Base-by-base conservation (phyloP, 2,113 vertebrate species). In the Peucedramus taeniatus region DNA sequence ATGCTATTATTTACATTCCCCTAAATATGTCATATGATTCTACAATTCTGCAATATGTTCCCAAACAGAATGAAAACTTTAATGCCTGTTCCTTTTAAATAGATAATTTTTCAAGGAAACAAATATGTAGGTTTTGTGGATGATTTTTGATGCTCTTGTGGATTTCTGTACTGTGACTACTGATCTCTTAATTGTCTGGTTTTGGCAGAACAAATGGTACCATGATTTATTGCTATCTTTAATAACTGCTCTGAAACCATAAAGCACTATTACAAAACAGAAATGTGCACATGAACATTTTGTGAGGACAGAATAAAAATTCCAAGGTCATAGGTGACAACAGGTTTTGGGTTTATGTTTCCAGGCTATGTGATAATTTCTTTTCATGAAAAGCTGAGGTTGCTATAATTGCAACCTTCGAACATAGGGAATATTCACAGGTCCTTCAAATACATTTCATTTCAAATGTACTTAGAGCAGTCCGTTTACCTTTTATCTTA, bases 191-290 rank as follows among this genome's bases (percentile, higher is more conserved):
- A 90, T 91, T 96, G 54, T 71, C 54, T 83, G 1, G 6, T 94
- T 93, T 92, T 83, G 85, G 83, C 74, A 96, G 95, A 97, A 96
- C 87, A 96, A 86, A 66, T 60, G 18, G 80, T 93, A 80, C 63
- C 53, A 80, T 76, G 42, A 78, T 92, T 80, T 94, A 63, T 47
- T 6, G 2, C 64, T 83, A 40, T 72, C n/a, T 86, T 76, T 94
- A 56, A 88, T 86, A 71, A 60, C 72, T 91, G 56, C 45, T 51
- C 69, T 91, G 83, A 95, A 96, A 89, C 83, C 33, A 66, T 84
- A 63, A 85, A 90, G 35, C 22, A 37, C 22, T 88, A 28, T 80
- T 90, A 54, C 13, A 90, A n/a, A 42, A 54, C 6, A 70, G 27
- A 51, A 72, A 27, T 6, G 1, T 65, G 74, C 15, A 7, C 27